These are phyloP conservation scores for Athene cunicularia DNA, from an alignment of 2,113 vertebrate genomes.

Conservation along the genomic window DNA sequence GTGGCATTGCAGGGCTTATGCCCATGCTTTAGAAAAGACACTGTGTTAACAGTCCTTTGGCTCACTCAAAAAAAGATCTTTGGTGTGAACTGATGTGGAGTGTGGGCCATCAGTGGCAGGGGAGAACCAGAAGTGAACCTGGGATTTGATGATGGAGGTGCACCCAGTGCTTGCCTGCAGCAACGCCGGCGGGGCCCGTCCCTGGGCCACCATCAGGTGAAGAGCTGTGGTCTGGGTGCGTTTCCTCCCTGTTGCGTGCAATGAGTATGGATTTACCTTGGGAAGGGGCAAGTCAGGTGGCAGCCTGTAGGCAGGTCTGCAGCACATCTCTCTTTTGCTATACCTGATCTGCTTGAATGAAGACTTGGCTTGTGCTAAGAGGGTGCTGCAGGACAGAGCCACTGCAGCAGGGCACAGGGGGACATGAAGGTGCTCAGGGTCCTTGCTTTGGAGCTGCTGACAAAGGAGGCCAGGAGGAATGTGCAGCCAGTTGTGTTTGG, in stretches of 20 bases:
- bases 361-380: not conserved
- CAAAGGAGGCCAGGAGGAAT: not conserved
- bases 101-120: not conserved
- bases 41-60: not conserved
- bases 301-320: not conserved
- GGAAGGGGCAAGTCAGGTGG: not conserved
- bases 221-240: not conserved
- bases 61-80: not conserved
- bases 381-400: not conserved
- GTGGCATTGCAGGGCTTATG: not conserved
- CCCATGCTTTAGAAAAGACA: not conserved
- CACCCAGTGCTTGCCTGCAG: not conserved
- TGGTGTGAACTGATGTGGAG: not conserved
- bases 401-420: not conserved
- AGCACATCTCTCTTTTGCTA: not conserved
- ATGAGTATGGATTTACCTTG: not conserved
- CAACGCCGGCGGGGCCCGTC: fast-evolving
- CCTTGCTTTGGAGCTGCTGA: not conserved
- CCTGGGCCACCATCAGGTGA: not conserved
- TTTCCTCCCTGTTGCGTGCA: not conserved
- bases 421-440: not conserved
- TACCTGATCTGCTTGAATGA: not conserved
- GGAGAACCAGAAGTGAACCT: not conserved
- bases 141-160: not conserved
- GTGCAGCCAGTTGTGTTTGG: not conserved